Base-by-base conservation (phyloP, 2,888 invertebrate species). In the Hoplodrina ambigua region DNA sequence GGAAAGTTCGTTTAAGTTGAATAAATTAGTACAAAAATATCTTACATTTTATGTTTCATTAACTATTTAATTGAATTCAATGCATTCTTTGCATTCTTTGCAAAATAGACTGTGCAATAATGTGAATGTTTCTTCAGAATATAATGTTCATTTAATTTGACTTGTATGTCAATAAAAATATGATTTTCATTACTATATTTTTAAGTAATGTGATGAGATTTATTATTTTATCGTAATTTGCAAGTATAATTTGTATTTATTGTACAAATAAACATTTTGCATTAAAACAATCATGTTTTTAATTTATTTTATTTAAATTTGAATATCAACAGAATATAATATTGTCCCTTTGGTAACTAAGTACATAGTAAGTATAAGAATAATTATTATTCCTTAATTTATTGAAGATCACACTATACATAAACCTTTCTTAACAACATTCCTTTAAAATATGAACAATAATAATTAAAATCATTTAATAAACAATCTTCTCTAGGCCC, bases 231-330 rank as follows among this genome's bases (percentile, higher is more conserved):
- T 90, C 87, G 90, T 94, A 91, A 92, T 94, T 94, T 94, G 94
- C 94, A 91, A 92, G 90, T 94, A 94, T 95, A 89, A 91, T 96
- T 96, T 95, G 95, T 96, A 96, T 95, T 94, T 94, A 95, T 95
- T 95, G 95, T 95, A 96, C 95, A 96, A 95, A 95, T 95, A 95
- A 96, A 83, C 94, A 91, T 89, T 93, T 94, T 94, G 93, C 93
- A 95, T 93, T 91, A 88, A 91, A 92, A 86, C 77, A 74, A 74
- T 37, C 76, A 81, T 82, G 76, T 90, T 88, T 91, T 72, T 75
- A 33, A 72, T 82, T 80, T 81, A 83, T 83, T 78, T 79, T 64
- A 80, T 75, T 80, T 59, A 68, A 60, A 10, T 50, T 15, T 20
- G n/a, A 52, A 65, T 20, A 13, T 52, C 8, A 70, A 67, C 74